Evolutionary conservation across 2,797 vertebrate genomes (phyloP), one percentile per base, ranked within the genome.

Genomic region (Cossypha niveicapilla): DNA sequence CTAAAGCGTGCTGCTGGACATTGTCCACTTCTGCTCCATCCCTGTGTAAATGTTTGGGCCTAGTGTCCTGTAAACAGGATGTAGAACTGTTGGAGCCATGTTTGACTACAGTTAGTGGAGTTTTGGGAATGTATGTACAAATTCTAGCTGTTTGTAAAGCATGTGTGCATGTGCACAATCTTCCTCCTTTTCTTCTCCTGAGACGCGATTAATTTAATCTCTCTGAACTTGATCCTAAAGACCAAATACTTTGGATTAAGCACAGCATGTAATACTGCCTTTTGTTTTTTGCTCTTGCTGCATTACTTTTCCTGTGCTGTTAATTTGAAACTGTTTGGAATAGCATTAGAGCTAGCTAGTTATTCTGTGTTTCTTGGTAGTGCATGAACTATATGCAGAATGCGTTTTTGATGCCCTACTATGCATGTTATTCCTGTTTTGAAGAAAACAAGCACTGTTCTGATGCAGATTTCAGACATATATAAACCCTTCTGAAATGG

Each of bases 31-130:
- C 54, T 3, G 2, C 15, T 92, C 24, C 27, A 65, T 80, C 24
- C 23, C 13, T 50, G 13, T 66, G 28, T 27, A 39, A 67, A 34
- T 60, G 27, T 78, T 66, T 88, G 92, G 83, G 30, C 51, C 23
- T 23, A 19, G 28, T 18, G 41, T 93, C 42, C 62, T 70, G 60
- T 88, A 71, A 94, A 71, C 63, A 68, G 73, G 80, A 76, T 84
- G n/a, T 65, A 44, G 30, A 94, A 35, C 83, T 84, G 18, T 78
- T 4, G 1, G 53, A 92, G 60, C 74, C 30, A 44, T 22, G 19
- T 66, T 81, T 58, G 42, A 57, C 35, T 67, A 45, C 15, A 71
- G 35, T 81, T 67, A 58, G 37, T 2, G 15, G n/a, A 0, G 3
- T 80, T 88, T 65, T 86, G 71, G 77, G 63, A 80, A 63, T 2